Percentiles rank a stretch among this genome's conserved stretches.
phyloP scores from a whole-genome alignment of 2,888 invertebrate genomes.

The Xanthostigma xanthostigma region DNA sequence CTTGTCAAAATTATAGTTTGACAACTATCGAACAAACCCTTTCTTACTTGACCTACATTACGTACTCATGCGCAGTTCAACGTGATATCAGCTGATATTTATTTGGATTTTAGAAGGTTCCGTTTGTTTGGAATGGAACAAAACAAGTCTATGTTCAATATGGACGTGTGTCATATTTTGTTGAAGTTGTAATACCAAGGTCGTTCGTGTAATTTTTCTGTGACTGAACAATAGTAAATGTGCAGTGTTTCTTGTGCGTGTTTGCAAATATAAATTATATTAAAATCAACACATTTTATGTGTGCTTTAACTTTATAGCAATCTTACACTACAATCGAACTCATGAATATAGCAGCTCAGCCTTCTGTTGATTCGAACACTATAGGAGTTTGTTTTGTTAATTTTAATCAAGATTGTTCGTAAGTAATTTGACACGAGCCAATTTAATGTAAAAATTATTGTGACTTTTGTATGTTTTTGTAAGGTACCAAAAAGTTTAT shows the following conservation, averaged over 20 bases:
- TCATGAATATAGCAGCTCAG: slow-evolving; percentile 74
- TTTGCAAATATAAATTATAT: too few species aligned
- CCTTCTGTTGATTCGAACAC: slow-evolving; percentile 57
- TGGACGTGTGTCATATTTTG: background rate
- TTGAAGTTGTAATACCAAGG: slow-evolving; percentile 1
- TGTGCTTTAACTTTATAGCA: slow-evolving; percentile 8
- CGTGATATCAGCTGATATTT: background rate
- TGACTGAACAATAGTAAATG: too few species aligned
- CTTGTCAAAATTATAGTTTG: too few species aligned
- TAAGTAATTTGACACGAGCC: slow-evolving; percentile 41
- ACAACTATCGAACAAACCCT: too few species aligned
- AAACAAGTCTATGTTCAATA: slow-evolving; percentile 5
- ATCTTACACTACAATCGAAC: slow-evolving; percentile 40
- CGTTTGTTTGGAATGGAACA: slow-evolving; percentile 6
- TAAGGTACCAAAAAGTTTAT: background rate
- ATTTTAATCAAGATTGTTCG: slow-evolving; percentile 97
- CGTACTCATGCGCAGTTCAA: background rate
- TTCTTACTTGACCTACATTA: too few species aligned
- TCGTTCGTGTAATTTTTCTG: too few species aligned
- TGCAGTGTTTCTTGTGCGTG: too few species aligned
- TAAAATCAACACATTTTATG: too few species aligned
- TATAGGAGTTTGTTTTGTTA: slow-evolving; percentile 77
- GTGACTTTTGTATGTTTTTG: background rate
- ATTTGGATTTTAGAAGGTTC: background rate
- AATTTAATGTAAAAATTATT: background rate